Base-by-base conservation (phyloP, 2,113 vertebrate genomes). In the Xenus cinereus region DNA sequence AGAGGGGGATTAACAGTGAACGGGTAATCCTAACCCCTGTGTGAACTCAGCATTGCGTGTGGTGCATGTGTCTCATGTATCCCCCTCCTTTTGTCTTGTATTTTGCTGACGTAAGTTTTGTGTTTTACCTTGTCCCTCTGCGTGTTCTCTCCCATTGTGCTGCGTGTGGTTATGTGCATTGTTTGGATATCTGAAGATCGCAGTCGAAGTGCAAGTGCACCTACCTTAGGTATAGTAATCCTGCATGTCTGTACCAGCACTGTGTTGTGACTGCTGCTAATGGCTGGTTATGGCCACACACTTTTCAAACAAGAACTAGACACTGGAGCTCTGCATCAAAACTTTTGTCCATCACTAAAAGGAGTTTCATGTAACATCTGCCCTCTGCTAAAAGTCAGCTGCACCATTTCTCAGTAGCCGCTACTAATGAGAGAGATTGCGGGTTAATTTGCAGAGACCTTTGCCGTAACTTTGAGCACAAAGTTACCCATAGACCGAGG, bases 151-250 rank as follows among this genome's bases (percentile, higher is more conserved):
- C 98, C 97, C 96, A 23, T 94, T 97, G 97, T 98, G 97, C 98
- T 97, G 97, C 98, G 96, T 98, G 98, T 99, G 98, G 97, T 96
- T 98, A 92, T 98, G 97, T 97, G 97, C 98, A 12, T 97, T 98
- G 98, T 98, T 97, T 98, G 98, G 98, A 98, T 98, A 91, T 98
- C 98, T 98, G 99, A 99, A 99, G 99, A 99, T 97, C 99, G 99
- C 98, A 98, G 98, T 97, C 98, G 99, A 98, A 99, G 99, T 98
- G 99, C 98, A 67, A 99, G 99, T 97, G 99, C 99, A 82, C 99
- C 99, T 94, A 98, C 98, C 88, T 98, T 99, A 99, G 99, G 99
- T 99, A 99, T 96, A 96, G 99, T 99, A 99, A 97, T 97, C 56
- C 92, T 97, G 98, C 97, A 96, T 98, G 98, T 92, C 90, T 90